These are phyloP conservation scores for Athrips mouffetella DNA, from an alignment of 2,888 invertebrate genomes.

Conservation along the genomic window DNA sequence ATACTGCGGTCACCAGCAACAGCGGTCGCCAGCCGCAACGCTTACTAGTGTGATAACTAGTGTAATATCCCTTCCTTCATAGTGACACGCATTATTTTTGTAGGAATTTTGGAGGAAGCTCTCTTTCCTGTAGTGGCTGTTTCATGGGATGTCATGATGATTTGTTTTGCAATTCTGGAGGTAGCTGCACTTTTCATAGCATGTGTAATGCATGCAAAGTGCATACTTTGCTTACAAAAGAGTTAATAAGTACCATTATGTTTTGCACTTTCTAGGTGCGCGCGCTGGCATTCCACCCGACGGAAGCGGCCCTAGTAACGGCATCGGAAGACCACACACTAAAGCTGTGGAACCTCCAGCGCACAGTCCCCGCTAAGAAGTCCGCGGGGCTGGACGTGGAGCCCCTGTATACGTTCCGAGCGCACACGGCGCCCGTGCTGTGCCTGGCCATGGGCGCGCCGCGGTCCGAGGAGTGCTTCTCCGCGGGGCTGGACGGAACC, in stretches of 20 bases:
- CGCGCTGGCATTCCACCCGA: conserved; percentile 95
- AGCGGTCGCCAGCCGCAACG: too few species aligned
- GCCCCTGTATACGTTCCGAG: conserved; percentile 98
- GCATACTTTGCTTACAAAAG: too few species aligned
- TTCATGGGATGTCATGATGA: too few species aligned
- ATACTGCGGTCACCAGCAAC: too few species aligned
- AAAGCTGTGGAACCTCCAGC: conserved; percentile 99
- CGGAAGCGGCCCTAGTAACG: conserved; percentile 97
- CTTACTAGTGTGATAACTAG: too few species aligned
- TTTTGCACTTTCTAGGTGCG: conserved; percentile 75
- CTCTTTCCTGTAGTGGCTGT: too few species aligned
- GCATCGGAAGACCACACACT: conserved; percentile 99
- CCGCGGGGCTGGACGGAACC: conserved; percentile 95
- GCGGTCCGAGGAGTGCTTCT: conserved; percentile 97
- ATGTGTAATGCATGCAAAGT: too few species aligned
- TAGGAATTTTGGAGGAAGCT: too few species aligned
- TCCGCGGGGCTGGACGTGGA: conserved; percentile 98
- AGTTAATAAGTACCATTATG: neutral
- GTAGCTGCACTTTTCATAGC: too few species aligned
- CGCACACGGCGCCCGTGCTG: conserved; percentile 95
- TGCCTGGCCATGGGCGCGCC: conserved; percentile 95
- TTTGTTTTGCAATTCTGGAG: too few species aligned
- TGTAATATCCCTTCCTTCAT: too few species aligned
- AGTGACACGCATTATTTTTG: too few species aligned
- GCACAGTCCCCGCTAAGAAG: conserved; percentile 98